A percentile compares a stretch with the other conserved stretches of the same genome.
Conservation (phyloP, 2,888 invertebrate genomes). For the Eupithecia centaureata region DNA sequence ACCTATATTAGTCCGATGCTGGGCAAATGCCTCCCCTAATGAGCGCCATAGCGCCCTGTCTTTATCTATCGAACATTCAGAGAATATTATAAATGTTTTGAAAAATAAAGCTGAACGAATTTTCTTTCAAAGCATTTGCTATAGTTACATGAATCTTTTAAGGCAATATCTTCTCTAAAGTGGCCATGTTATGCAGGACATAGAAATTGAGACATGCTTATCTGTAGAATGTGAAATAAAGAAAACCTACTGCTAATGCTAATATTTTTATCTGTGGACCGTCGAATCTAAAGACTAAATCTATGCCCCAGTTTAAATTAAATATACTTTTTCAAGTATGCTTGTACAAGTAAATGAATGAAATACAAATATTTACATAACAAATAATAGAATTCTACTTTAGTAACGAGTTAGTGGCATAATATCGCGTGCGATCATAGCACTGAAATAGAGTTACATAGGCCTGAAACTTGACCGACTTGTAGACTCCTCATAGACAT, state of each 20-base stretch:
- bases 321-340: not conserved
- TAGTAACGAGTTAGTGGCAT: slow-evolving; percentile 3
- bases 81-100: not conserved
- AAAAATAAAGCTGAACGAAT: not conserved
- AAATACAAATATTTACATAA: not conserved
- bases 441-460: slow-evolving; percentile 28
- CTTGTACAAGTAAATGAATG: not conserved
- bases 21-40: too few species aligned
- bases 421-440: slow-evolving; percentile 24
- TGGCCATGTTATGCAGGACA: not conserved
- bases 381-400: not conserved
- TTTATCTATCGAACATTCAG: not conserved
- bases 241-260: too few species aligned
- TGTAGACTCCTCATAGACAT: not conserved
- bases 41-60: too few species aligned
- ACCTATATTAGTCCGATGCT: too few species aligned
- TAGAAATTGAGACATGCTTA: not conserved
- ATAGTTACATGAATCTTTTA: not conserved
- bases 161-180: not conserved
- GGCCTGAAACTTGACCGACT: slow-evolving; percentile 27
- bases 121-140: not conserved
- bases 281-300: not conserved
- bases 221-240: too few species aligned
- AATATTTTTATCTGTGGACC: not conserved
- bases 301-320: not conserved